Evolutionary conservation across 2,888 invertebrate genomes (phyloP).

Genomic region (Oegoconia quadripuncta): DNA sequence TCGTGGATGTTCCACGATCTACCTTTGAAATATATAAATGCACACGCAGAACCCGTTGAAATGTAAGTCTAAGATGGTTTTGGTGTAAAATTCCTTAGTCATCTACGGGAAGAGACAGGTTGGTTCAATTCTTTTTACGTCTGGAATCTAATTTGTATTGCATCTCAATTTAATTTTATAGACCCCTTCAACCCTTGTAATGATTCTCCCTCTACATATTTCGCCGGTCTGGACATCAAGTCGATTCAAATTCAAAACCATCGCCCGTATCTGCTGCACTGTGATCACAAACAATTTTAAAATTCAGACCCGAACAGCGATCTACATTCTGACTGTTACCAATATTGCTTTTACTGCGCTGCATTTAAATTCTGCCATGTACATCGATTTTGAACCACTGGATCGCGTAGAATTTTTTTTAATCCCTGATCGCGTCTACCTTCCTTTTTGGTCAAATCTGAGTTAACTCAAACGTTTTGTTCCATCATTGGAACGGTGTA

Average conservation of each 20-base stretch:
- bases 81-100: too few relatives aligned
- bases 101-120: too few relatives aligned
- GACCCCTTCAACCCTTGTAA: too few relatives aligned
- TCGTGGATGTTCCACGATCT: too few relatives aligned
- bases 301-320: slow-evolving; percentile 54
- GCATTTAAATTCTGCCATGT: slow-evolving; percentile 54
- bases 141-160: too few relatives aligned
- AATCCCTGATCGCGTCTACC: too few relatives aligned
- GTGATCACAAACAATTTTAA: slow-evolving; percentile 47
- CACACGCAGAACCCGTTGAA: too few relatives aligned
- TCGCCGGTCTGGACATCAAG: slow-evolving; percentile 34
- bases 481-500: slow-evolving; percentile 38
- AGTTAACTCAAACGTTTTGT: slow-evolving; percentile 48
- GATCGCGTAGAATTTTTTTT: too few relatives aligned
- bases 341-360: slow-evolving; percentile 52
- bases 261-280: neutral
- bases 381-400: slow-evolving; percentile 26
- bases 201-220: neutral
- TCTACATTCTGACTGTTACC: slow-evolving; percentile 57
- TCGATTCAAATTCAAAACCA: slow-evolving; percentile 41
- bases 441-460: slow-evolving; percentile 36
- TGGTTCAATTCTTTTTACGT: too few relatives aligned
- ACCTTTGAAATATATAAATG: too few relatives aligned
- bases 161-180: too few relatives aligned
- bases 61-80: too few relatives aligned